Conservation (phyloP, 1,140 invertebrate species). For the Xylocopa sonorina region DNA sequence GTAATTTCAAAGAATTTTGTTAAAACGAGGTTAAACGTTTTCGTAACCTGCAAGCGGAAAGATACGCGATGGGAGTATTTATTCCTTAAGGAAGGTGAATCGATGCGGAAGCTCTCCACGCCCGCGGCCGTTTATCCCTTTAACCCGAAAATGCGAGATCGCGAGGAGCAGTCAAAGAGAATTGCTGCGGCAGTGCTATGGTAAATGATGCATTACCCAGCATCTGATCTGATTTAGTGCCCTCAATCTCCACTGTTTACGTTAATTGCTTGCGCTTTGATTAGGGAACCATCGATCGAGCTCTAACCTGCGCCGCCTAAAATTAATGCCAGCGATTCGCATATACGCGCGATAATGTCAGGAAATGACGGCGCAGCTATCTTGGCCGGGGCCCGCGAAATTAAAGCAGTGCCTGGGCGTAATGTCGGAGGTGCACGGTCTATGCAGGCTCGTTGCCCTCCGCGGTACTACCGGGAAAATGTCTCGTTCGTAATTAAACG, state of each 20-base stretch:
- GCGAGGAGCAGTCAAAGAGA: slow-evolving; percentile 28
- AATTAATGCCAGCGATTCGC: slow-evolving; percentile 56
- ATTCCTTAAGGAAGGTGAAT: background rate
- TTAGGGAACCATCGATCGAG: slow-evolving; percentile 57
- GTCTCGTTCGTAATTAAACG: background rate
- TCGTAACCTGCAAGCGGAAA: background rate
- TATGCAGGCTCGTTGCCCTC: background rate
- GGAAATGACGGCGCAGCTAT: slow-evolving; percentile 3
- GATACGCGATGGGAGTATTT: background rate
- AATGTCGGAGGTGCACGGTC: background rate
- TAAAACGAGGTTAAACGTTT: too few species aligned
- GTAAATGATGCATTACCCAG: slow-evolving; percentile 63
- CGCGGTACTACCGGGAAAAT: too few species aligned
- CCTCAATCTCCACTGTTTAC: slow-evolving; percentile 66
- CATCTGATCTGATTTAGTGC: slow-evolving; percentile 64
- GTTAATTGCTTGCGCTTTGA: slow-evolving; percentile 64
- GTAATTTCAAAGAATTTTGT: too few species aligned
- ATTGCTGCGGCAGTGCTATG: slow-evolving; percentile 35
- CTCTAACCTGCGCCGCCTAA: slow-evolving; percentile 35
- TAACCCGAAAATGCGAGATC: slow-evolving; percentile 6
- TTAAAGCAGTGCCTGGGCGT: background rate
- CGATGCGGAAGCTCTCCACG: background rate
- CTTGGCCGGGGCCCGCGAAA: background rate
- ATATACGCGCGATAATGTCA: slow-evolving; percentile 34
- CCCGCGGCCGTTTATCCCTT: background rate